Conservation (phyloP, 1,140 invertebrate genomes). For the Trachelipus rathkii region DNA sequence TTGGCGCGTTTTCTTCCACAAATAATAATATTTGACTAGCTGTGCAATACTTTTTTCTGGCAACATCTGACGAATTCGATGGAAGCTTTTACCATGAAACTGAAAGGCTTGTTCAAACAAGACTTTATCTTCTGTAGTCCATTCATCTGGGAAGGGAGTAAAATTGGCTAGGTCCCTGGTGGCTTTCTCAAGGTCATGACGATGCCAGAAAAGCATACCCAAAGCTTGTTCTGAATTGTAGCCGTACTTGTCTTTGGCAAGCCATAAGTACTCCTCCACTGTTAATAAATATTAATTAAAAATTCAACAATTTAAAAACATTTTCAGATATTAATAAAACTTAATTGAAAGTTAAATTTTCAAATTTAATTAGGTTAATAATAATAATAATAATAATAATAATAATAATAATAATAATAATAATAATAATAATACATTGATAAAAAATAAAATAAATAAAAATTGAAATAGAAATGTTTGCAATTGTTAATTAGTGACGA, state of each 20-base stretch:
- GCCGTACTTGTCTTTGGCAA: constrained; percentile 96
- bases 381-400: no score
- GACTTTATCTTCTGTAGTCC: constrained; percentile 97
- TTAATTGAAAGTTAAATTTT: no score
- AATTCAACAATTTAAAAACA: no score
- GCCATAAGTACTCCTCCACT: constrained; percentile 91
- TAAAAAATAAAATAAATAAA: no score
- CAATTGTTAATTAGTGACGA: no score
- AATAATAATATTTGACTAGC: constrained; percentile 96
- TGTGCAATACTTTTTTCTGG: constrained; percentile 95
- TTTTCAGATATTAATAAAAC: no score
- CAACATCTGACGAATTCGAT: constrained; percentile 90
- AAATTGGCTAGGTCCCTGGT: constrained; percentile 92
- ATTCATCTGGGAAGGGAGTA: constrained; percentile 95
- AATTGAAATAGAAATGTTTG: no score
- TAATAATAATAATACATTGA: no score
- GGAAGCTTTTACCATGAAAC: constrained; percentile 97
- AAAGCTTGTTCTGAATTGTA: constrained; percentile 96
- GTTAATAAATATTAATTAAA: no score
- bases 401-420: no score
- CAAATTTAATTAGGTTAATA: no score
- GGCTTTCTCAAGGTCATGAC: constrained; percentile 89
- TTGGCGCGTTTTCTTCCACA: constrained; percentile 93
- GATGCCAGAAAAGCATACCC: constrained; percentile 97
- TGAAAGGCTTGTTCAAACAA: constrained; percentile 97